These are phyloP conservation scores for Monoplex corrugatus DNA, from an alignment of 2,888 invertebrate species.

Conservation along the genomic window DNA sequence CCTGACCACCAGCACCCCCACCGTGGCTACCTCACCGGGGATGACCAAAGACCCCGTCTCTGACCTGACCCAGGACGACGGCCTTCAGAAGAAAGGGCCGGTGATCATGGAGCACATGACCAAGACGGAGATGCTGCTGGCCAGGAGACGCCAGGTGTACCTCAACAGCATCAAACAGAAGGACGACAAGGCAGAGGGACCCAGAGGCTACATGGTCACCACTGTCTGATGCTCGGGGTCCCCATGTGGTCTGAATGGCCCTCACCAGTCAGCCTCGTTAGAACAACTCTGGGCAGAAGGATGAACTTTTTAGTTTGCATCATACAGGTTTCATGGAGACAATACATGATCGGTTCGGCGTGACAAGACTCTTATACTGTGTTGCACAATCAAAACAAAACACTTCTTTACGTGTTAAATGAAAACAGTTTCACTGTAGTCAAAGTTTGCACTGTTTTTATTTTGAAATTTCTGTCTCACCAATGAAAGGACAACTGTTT, in stretches of 20 bases:
- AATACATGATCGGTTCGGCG: neutral
- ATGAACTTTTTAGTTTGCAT: too few species aligned
- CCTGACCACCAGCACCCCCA: slow-evolving; percentile 14
- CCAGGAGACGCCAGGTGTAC: slow-evolving; percentile 69
- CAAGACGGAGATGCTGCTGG: slow-evolving; percentile 79
- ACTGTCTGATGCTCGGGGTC: slow-evolving; percentile 61
- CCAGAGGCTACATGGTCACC: slow-evolving; percentile 61
- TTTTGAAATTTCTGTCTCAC: too few species aligned
- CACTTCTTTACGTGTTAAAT: too few species aligned
- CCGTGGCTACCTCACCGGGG: neutral
- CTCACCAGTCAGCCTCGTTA: neutral
- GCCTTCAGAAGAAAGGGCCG: slow-evolving; percentile 31
- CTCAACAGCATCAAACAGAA: slow-evolving; percentile 42
- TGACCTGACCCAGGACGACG: neutral
- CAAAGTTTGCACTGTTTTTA: too few species aligned
- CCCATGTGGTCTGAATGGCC: too few species aligned
- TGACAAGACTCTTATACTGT: too few species aligned
- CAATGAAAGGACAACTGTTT: too few species aligned
- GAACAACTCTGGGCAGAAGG: neutral
- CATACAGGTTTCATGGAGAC: too few species aligned
- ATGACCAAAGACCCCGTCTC: slow-evolving; percentile 3
- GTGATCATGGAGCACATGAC: slow-evolving; percentile 65
- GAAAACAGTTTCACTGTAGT: too few species aligned
- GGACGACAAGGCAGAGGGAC: neutral
- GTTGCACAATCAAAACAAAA: too few species aligned